A percentile compares a stretch with the other conserved stretches of the same genome.
phyloP scores from a whole-genome alignment of 2,113 vertebrate species.

The Oenanthe oenanthe region DNA sequence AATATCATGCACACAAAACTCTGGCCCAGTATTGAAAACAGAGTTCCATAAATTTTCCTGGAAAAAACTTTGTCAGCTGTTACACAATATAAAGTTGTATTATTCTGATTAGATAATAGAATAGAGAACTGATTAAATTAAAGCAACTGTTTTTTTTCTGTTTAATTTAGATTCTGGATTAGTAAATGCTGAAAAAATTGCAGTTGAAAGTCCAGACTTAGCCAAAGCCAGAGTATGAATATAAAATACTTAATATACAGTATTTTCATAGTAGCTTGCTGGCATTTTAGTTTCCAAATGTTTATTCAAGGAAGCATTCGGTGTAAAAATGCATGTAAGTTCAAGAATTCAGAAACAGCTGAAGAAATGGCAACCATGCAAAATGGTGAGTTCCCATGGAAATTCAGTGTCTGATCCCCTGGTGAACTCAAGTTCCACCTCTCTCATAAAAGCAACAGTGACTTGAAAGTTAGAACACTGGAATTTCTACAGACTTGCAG shows the following conservation, averaged over 20 bases:
- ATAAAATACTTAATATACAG: background rate
- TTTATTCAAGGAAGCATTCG: background rate
- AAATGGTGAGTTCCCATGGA: background rate
- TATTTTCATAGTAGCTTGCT: background rate
- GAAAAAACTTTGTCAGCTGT: background rate
- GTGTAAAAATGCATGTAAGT: background rate
- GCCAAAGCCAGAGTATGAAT: background rate
- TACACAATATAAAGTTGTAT: background rate
- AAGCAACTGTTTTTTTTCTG: background rate
- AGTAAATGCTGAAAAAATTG: background rate
- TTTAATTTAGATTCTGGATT: constrained; percentile 25
- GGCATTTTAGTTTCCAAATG: background rate
- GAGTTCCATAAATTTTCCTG: background rate
- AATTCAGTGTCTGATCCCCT: background rate
- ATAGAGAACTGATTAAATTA: background rate
- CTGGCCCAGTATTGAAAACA: background rate
- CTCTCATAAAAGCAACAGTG: background rate
- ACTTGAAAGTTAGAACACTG: background rate
- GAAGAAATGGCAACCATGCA: background rate
- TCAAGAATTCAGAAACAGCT: background rate
- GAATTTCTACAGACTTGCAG: background rate
- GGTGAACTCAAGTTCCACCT: background rate
- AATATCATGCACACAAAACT: background rate
- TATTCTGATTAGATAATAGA: constrained; percentile 13
- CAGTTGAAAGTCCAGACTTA: background rate